A percentile compares a stretch with the other conserved stretches of the same genome.
These are phyloP conservation scores for Sylvia borin DNA, from an alignment of 2,797 vertebrate species.

Conservation along the genomic window DNA sequence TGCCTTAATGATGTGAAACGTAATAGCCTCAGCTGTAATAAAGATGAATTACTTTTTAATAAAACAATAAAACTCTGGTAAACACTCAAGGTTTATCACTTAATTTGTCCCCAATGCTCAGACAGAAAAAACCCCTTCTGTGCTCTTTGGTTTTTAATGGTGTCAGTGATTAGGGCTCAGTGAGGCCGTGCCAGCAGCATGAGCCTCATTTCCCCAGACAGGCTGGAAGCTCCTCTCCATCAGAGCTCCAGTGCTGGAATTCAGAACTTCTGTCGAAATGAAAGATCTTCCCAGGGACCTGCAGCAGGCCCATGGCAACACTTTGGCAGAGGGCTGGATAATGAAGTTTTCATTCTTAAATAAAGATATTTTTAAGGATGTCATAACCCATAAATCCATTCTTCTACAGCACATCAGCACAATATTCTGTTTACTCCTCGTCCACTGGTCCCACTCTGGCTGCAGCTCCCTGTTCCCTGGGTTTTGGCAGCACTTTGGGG, in stretches of 20 bases:
- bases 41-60: conserved; percentile 84
- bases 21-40: conserved; percentile 81
- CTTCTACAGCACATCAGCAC: conserved; percentile 22
- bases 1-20: conserved; percentile 70
- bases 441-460: background rate
- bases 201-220: conserved; percentile 93
- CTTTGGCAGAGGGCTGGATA: conserved; percentile 74
- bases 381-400: conserved; percentile 77
- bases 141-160: conserved; percentile 84
- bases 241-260: conserved; percentile 79
- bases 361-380: conserved; percentile 80
- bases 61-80: conserved; percentile 80
- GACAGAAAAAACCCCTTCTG: background rate
- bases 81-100: conserved; percentile 82
- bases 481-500: background rate
- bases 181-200: conserved; percentile 85
- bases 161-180: conserved; percentile 91
- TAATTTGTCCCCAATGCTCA: conserved; percentile 89
- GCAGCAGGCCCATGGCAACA: conserved; percentile 74
- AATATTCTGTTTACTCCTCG: conserved; percentile 67
- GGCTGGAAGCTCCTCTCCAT: conserved; percentile 86
- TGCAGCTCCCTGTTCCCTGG: background rate
- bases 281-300: conserved; percentile 79
- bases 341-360: conserved; percentile 86
- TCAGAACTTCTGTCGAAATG: conserved; percentile 81